These are phyloP conservation scores for Arvicanthis niloticus DNA, from an alignment of 2,113 vertebrate genomes.

Conservation along the genomic window DNA sequence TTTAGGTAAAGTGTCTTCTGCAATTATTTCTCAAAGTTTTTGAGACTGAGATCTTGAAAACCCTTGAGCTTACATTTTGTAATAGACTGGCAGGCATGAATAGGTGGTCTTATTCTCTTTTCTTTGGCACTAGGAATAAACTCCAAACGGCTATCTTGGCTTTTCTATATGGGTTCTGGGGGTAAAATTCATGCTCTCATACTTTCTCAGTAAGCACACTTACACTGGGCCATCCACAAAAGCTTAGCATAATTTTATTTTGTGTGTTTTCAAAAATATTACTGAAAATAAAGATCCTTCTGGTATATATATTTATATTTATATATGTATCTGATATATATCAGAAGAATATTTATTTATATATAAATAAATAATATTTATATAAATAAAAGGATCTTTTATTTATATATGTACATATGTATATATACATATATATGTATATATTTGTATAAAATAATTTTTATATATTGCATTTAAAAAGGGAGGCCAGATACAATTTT, in stretches of 20 bases:
- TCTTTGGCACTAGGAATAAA: background rate
- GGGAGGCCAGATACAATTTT: background rate
- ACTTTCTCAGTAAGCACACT: background rate
- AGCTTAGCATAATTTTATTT: background rate
- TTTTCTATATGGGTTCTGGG: background rate
- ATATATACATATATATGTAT: background rate
- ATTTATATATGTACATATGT: background rate
- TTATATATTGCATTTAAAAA: background rate
- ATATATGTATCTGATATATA: no score
- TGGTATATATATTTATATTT: background rate
- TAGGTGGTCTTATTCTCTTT: background rate
- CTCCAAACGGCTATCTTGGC: accelerated
- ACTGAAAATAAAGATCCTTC: background rate
- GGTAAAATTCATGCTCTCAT: background rate
- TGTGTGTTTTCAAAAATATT: background rate
- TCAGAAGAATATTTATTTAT: no score
- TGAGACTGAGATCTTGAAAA: background rate
- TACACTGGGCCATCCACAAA: background rate
- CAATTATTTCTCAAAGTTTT: background rate
- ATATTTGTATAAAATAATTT: background rate
- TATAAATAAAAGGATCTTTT: background rate
- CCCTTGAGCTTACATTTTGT: background rate
- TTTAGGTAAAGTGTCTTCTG: no score
- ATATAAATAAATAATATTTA: background rate
- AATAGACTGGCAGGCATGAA: background rate